These are phyloP conservation scores for Drosophila subquinaria DNA, from an alignment of 2,888 invertebrate genomes.

Conservation along the genomic window DNA sequence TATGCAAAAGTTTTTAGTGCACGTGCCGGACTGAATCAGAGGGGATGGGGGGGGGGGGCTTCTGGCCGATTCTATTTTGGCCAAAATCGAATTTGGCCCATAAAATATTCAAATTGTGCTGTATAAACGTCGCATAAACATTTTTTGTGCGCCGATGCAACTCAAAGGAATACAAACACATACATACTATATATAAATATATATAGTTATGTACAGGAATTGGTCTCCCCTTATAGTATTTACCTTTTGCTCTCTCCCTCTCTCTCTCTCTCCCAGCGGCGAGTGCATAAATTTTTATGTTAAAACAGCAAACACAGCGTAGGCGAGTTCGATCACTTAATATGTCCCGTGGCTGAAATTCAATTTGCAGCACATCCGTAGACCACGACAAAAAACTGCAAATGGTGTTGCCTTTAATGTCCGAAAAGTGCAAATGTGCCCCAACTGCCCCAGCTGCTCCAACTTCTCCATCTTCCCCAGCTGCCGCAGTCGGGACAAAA, in stretches of 20 bases:
- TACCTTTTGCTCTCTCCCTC: slow-evolving; percentile 43
- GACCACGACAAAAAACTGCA: slow-evolving; percentile 37
- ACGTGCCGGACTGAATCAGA: slow-evolving; percentile 54
- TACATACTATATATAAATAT: not conserved
- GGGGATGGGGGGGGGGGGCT: not conserved
- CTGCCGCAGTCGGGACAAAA: slow-evolving; percentile 37
- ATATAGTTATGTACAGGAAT: slow-evolving; percentile 4
- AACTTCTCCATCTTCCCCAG: slow-evolving; percentile 9
- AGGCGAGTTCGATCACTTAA: slow-evolving; percentile 75
- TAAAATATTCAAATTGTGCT: slow-evolving; percentile 81
- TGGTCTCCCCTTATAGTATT: slow-evolving; percentile 8
- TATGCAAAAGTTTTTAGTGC: slow-evolving; percentile 81
- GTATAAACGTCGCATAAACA: slow-evolving; percentile 82
- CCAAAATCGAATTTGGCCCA: slow-evolving; percentile 75
- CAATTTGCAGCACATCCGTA: slow-evolving; percentile 82
- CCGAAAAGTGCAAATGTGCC: too few species aligned
- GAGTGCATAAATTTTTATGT: slow-evolving; percentile 73
- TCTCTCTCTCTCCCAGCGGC: slow-evolving; percentile 20
- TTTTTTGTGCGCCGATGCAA: slow-evolving; percentile 59
- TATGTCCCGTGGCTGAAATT: slow-evolving; percentile 82
- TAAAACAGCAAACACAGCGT: slow-evolving; percentile 70
- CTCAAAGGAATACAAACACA: slow-evolving; percentile 26
- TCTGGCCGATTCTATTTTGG: slow-evolving; percentile 1
- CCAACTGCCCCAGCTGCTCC: too few species aligned
- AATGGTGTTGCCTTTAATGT: too few species aligned